Base-by-base conservation (phyloP, 2,888 invertebrate genomes). In the Drosophila nr. medialis region DNA sequence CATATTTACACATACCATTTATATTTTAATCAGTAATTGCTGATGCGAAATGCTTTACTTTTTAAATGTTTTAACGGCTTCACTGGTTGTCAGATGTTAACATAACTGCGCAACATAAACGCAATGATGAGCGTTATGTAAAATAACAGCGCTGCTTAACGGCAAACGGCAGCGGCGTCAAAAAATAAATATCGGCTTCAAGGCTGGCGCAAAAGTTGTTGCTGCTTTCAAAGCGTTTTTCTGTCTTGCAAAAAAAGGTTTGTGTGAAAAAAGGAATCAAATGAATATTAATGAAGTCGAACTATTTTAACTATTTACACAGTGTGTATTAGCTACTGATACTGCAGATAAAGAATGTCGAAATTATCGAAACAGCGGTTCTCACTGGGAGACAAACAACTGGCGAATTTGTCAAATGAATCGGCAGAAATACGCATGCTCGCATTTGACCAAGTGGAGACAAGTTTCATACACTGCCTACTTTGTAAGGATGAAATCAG, bases 381-480 rank as follows among this genome's bases (percentile, higher is more conserved):
- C 2, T 29, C 29, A 6, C 38, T 38, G 13, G 13, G 8, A 13
- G 13, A 38, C 13, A 4, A 38, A 15, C 13, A 38, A 29, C 55
- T 55, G 7, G n/a, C n/a, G 55, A n/a, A 55, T n/a, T 29, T 55
- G n/a, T n/a, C 55, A 7, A n/a, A 38, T 8, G n/a, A 27, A 5
- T 55, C 55, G n/a, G 27, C 36, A 29, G n/a, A 38, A 29, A 29
- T 55, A n/a, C 55, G 55, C 55, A 29, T 55, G 36, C 1, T 7
- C 38, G n/a, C 27, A n/a, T 55, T 55, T 27, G 55, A 38, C 2
- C 2, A 27, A n/a, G n/a, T 55, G 6, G 55, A 55, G 55, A 38
- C 55, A 27, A 38, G 38, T 38, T 38, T 55, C 13, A 55, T 55
- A n/a, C n/a, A 13, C 8, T n/a, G n/a, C 2, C 4, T n/a, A 2